These are phyloP conservation scores for Sorex maritimensis DNA, from an alignment of 2,797 vertebrate genomes.

Conservation along the genomic window DNA sequence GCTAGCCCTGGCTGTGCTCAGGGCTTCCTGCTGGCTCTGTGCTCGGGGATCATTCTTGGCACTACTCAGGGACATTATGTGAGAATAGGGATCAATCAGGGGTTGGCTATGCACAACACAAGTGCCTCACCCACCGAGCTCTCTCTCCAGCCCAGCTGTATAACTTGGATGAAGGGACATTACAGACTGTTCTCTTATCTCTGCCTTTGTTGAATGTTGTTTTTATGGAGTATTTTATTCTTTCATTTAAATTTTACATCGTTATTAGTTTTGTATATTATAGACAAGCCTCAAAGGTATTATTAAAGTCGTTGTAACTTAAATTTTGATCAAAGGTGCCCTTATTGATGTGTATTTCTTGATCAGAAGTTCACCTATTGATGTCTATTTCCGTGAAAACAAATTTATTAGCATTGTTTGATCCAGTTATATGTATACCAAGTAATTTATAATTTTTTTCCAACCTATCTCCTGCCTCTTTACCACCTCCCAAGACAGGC, in stretches of 20 bases:
- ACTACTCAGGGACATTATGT: too few relatives aligned
- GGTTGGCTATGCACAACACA: too few relatives aligned
- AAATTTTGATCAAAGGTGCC: background rate
- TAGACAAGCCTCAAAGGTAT: background rate
- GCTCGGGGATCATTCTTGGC: too few relatives aligned
- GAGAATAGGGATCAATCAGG: too few relatives aligned
- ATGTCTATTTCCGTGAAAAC: background rate
- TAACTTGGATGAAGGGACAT: background rate
- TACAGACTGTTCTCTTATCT: background rate
- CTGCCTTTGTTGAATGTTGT: background rate
- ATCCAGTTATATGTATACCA: background rate
- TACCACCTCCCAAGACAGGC: background rate
- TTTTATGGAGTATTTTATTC: background rate
- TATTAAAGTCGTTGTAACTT: background rate
- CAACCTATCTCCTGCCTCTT: background rate
- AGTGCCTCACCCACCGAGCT: too few relatives aligned
- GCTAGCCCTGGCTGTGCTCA: too few relatives aligned
- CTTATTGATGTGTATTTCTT: background rate
- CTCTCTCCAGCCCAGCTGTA: background rate
- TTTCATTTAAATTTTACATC: slow-evolving; percentile 21
- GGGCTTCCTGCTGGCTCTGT: too few relatives aligned
- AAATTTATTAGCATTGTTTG: background rate
- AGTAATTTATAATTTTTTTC: slow-evolving; percentile 20
- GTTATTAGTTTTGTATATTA: slow-evolving; percentile 14
- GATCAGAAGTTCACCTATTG: background rate